A percentile compares a stretch with the other conserved stretches of the same genome.
phyloP scores from a whole-genome alignment of 92 coral and sea anemone genomes.

The Umimayanthus chanpuru region DNA sequence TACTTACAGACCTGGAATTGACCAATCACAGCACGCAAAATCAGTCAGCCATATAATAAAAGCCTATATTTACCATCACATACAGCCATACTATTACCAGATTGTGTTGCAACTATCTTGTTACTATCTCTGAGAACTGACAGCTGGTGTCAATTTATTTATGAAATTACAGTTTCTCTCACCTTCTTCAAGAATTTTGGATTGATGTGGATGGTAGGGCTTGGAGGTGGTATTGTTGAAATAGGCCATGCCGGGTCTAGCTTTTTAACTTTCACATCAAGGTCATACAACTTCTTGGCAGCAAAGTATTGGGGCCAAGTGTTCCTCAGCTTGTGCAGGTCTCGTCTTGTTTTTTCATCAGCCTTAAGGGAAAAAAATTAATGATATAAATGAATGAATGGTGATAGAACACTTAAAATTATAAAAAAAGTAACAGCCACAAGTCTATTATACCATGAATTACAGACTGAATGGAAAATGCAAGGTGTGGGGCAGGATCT shows the following conservation, averaged over 20 bases:
- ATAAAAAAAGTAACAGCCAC: too few species aligned
- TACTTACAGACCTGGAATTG: too few species aligned
- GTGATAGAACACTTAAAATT: not conserved
- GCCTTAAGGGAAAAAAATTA: conserved; percentile 57
- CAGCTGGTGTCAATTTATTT: too few species aligned
- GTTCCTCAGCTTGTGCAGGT: conserved; percentile 88
- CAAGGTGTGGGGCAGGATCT: too few species aligned
- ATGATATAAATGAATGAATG: not conserved
- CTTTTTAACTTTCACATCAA: conserved; percentile 85
- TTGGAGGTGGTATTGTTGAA: conserved; percentile 83
- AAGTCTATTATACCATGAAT: too few species aligned
- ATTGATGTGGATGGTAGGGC: conserved; percentile 95
- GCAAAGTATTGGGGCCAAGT: conserved; percentile 96
- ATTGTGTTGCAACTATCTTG: too few species aligned
- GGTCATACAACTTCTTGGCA: conserved; percentile 78
- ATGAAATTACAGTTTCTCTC: not conserved
- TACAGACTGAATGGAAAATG: too few species aligned
- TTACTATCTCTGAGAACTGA: too few species aligned
- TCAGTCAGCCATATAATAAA: too few species aligned
- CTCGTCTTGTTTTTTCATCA: conserved; percentile 91
- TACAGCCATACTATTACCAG: too few species aligned
- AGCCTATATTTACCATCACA: too few species aligned
- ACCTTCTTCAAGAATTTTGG: conserved; percentile 95
- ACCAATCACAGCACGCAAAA: too few species aligned
- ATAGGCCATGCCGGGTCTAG: conserved; percentile 97